These are phyloP conservation scores for Morus bassanus DNA, from an alignment of 2,797 vertebrate genomes.

Conservation along the genomic window DNA sequence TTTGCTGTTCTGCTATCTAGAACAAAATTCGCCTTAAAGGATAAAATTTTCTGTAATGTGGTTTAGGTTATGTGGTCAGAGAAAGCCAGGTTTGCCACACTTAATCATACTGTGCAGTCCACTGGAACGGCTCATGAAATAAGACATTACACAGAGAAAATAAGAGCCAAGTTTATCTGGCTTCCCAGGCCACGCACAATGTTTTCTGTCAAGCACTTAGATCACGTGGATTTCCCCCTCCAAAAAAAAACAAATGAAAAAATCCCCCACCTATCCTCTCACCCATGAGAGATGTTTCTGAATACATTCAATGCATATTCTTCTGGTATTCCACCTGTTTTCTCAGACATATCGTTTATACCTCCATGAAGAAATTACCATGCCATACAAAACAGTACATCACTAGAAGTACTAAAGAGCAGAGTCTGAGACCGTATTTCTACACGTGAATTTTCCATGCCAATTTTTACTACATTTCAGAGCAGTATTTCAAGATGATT, in stretches of 20 bases:
- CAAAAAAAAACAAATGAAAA: not conserved
- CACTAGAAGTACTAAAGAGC: not conserved
- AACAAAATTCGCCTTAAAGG: not conserved
- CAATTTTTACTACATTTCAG: not conserved
- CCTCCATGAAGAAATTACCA: not conserved
- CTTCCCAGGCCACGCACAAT: not conserved
- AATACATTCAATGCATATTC: not conserved
- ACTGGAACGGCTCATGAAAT: not conserved
- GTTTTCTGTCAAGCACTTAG: not conserved
- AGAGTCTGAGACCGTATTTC: not conserved
- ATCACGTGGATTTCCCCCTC: not conserved
- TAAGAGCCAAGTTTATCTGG: not conserved
- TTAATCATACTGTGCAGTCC: not conserved
- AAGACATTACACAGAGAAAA: constrained; percentile 4
- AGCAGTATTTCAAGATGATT: not conserved
- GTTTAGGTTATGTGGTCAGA: not conserved
- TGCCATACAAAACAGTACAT: not conserved
- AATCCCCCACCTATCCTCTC: not conserved
- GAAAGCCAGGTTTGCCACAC: not conserved
- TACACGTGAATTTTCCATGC: not conserved
- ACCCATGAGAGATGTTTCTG: not conserved
- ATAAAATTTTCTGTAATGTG: not conserved
- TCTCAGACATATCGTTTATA: not conserved
- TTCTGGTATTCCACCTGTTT: not conserved
- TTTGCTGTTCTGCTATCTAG: not conserved